Base-by-base conservation (phyloP, 2,113 vertebrate genomes). In the Ophthalmolycus amberensis region DNA sequence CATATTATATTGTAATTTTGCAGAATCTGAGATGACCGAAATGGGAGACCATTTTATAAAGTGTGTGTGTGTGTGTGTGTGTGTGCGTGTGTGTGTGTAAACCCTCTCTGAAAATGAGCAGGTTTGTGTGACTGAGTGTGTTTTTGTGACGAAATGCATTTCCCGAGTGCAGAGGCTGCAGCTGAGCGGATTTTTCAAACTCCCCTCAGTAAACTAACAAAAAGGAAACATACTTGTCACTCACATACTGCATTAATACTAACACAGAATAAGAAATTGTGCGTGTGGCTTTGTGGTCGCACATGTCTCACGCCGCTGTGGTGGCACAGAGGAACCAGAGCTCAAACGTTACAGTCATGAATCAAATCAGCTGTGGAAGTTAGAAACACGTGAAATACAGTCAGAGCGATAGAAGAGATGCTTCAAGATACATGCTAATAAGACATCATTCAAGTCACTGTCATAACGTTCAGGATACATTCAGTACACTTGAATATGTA, bases 1-100 rank as follows among this genome's bases (percentile, higher is more conserved):
- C 54, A 5, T 8, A 85, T 92, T 78, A 72, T 85, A 75, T 88
- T 79, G 66, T 86, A 79, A 81, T 89, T 83, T 76, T 71, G 69
- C 52, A 68, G 75, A 81, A 76, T 90, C 52, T 69, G 27, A 80
- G 77, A 86, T 69, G 79, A 83, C 52, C 52, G 77, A 83, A 93
- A 88, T 77, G 29, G 69, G 81, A 71, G 40, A 60, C 58, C 6
- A 0, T 10, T 60, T 85, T 82, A 74, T 14, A 74, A 10, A 34
- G 54, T 58, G 37, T 54, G 73, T 50, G 52, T 69, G 42, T 44
- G 27, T 18, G 37, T 2, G 5, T 48, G 42, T 52, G 72, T 40
- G 59, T 68, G 40, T 42, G 25, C 11, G 34, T 1, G 37, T 16
- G 40, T 5, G 11, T 1, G 22, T 69, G 42, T 25, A 73, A 75